phyloP scores from a whole-genome alignment of 2,113 vertebrate genomes.

The Mixornis gularis region DNA sequence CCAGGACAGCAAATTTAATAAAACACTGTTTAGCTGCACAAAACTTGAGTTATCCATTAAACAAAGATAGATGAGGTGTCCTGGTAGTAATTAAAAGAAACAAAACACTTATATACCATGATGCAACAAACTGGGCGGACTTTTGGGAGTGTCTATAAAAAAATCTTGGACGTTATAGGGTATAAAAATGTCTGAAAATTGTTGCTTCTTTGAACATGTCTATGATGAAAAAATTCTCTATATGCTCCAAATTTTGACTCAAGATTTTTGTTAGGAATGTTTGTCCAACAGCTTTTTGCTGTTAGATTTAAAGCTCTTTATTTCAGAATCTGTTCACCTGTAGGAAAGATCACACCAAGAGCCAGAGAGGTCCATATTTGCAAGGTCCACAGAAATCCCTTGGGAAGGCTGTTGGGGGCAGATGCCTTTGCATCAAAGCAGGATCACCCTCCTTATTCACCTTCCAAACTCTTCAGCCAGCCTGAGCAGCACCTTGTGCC shows the following conservation, averaged over 20 bases:
- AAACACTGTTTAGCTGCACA: background rate
- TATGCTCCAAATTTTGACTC: background rate
- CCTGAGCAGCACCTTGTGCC: background rate
- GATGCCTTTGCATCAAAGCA: background rate
- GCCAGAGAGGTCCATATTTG: background rate
- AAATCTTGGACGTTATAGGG: background rate
- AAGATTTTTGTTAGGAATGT: background rate
- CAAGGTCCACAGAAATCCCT: background rate
- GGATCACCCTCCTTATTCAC: background rate
- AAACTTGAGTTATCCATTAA: background rate
- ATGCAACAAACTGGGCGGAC: background rate
- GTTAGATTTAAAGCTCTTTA: background rate
- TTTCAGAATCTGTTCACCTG: background rate
- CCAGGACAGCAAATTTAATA: background rate
- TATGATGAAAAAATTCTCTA: accelerated
- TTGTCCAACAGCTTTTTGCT: background rate
- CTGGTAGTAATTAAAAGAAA: background rate
- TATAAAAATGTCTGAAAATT: background rate
- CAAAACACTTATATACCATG: background rate
- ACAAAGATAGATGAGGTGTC: background rate
- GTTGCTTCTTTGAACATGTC: background rate
- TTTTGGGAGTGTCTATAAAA: background rate
- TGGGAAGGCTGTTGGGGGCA: background rate
- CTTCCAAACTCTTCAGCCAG: background rate
- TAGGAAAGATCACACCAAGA: background rate